phyloP scores from a whole-genome alignment of 2,888 invertebrate species.

The Heliconius ismenius region DNA sequence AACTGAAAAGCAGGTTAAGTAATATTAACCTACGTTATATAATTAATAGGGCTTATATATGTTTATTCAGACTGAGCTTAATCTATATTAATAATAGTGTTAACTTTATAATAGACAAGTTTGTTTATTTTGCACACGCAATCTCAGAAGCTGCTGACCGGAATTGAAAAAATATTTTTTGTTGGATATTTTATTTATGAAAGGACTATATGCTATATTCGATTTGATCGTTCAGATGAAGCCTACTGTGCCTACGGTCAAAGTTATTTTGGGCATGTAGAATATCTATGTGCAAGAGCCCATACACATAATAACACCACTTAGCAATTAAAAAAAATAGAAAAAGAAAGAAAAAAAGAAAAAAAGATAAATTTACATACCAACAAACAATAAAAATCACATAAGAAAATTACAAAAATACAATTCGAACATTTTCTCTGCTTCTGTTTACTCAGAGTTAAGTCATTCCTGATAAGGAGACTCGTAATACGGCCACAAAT shows the following conservation, averaged over 20 bases:
- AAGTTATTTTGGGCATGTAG: too few species aligned
- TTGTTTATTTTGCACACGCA: background rate
- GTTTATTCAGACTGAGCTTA: background rate
- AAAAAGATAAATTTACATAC: too few species aligned
- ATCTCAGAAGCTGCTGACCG: background rate
- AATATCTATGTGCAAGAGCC: too few species aligned
- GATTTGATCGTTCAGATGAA: too few species aligned
- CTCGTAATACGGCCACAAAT: conserved; percentile 1
- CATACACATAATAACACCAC: too few species aligned
- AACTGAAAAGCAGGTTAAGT: background rate
- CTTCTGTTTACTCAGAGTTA: conserved; percentile 9
- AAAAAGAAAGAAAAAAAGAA: too few species aligned
- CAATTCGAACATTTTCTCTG: conserved; percentile 8
- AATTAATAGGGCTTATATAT: background rate
- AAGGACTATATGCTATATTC: too few species aligned
- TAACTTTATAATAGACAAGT: background rate
- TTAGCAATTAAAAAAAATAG: too few species aligned
- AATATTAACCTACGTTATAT: background rate
- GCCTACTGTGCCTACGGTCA: too few species aligned
- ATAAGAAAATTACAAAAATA: background rate
- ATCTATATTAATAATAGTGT: background rate
- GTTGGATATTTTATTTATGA: too few species aligned
- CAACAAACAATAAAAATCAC: background rate
- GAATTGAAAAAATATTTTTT: background rate
- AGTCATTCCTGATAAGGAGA: conserved; percentile 21